Conservation (phyloP, 2,113 vertebrate genomes). For the Calypte anna region DNA sequence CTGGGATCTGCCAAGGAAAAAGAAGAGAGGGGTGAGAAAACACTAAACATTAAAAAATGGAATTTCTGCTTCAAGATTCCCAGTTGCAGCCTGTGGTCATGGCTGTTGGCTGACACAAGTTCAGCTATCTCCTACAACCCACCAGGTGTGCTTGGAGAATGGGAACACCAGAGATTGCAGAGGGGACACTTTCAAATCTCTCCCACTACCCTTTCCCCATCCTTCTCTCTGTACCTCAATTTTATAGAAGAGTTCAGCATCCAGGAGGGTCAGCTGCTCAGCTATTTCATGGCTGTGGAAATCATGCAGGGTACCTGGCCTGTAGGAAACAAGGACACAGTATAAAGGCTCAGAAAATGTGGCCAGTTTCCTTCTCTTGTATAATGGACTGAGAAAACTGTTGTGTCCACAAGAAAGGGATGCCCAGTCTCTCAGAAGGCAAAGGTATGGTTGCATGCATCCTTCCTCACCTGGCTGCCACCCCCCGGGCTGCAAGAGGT, state of each 20-base stretch:
- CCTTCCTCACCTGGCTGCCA: constrained; percentile 89
- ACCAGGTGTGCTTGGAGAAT: not conserved
- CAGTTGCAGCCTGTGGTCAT: not conserved
- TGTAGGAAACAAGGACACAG: constrained; percentile 56
- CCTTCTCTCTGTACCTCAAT: constrained; percentile 84
- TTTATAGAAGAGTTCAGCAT: constrained; percentile 97
- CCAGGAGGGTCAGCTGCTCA: constrained; percentile 95
- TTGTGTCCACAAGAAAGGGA: not conserved
- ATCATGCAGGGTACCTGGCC: constrained; percentile 95
- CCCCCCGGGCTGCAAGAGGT: constrained; percentile 91
- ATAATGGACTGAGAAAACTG: not conserved
- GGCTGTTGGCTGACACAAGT: not conserved
- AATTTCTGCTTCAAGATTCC: not conserved
- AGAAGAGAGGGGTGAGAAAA: not conserved
- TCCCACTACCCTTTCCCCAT: not conserved
- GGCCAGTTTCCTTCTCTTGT: not conserved
- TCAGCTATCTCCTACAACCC: not conserved
- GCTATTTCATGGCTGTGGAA: constrained; percentile 98
- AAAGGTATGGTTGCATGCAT: accelerated
- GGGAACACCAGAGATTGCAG: not conserved
- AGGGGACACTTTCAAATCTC: not conserved
- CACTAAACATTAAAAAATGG: not conserved
- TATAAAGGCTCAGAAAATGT: not conserved
- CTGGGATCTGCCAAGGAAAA: constrained; percentile 85
- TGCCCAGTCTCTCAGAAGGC: not conserved